These are phyloP conservation scores for Thrips palmi DNA, from an alignment of 1,140 invertebrate genomes.

Conservation along the genomic window DNA sequence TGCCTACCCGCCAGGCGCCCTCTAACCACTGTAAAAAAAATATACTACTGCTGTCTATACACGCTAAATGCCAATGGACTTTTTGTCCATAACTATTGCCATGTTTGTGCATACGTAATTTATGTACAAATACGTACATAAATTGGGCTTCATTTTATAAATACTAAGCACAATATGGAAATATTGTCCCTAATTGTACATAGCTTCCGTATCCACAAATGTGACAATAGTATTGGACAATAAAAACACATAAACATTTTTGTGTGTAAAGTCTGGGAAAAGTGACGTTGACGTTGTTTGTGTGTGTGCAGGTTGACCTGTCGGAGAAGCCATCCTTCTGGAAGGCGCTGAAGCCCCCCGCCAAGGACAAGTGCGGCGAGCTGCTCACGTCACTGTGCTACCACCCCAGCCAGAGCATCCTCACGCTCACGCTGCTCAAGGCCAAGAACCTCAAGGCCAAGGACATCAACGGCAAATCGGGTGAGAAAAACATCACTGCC, in stretches of 20 bases:
- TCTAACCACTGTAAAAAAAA: too few relatives aligned
- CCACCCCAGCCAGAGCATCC: constrained; percentile 74
- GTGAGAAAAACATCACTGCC: constrained; percentile 29
- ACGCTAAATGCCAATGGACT: too few relatives aligned
- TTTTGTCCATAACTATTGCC: too few relatives aligned
- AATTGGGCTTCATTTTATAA: too few relatives aligned
- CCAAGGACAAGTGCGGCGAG: constrained; percentile 83
- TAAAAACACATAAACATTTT: neutral
- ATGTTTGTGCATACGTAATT: too few relatives aligned
- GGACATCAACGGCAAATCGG: constrained; percentile 88
- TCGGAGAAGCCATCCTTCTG: constrained; percentile 81
- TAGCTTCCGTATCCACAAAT: too few relatives aligned
- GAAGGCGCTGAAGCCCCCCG: constrained; percentile 80
- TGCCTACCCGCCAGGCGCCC: too few relatives aligned
- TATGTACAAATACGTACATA: too few relatives aligned
- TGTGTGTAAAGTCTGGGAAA: neutral
- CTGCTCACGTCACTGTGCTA: constrained; percentile 79
- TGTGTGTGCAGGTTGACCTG: constrained; percentile 52
- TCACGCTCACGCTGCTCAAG: constrained; percentile 75
- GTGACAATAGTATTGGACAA: too few relatives aligned
- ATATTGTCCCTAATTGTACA: too few relatives aligned
- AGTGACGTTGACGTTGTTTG: neutral
- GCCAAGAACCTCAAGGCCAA: constrained; percentile 84
- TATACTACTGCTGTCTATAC: too few relatives aligned
- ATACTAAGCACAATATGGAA: too few relatives aligned